These are phyloP conservation scores for Diaphora mendica DNA, from an alignment of 2,888 invertebrate species.

Conservation along the genomic window DNA sequence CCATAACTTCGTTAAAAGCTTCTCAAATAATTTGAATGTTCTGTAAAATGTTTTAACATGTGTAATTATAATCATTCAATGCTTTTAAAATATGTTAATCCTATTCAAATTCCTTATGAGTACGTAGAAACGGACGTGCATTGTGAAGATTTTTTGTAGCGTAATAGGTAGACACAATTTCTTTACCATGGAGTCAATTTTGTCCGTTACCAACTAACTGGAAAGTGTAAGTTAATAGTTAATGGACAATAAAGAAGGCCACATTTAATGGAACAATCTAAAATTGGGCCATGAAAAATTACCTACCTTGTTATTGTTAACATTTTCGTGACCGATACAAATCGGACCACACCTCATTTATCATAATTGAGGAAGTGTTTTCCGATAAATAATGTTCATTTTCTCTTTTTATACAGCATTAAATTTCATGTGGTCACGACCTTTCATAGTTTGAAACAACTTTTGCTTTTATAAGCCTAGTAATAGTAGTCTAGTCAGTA, in stretches of 20 bases:
- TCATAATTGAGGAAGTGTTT: constrained; percentile 42
- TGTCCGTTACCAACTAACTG: neutral
- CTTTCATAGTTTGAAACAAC: neutral
- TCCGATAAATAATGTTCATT: constrained; percentile 23
- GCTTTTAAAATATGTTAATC: neutral
- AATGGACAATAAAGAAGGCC: constrained; percentile 6
- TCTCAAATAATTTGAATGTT: constrained; percentile 15
- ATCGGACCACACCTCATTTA: constrained; percentile 43
- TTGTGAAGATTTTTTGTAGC: neutral
- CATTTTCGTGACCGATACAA: constrained; percentile 41
- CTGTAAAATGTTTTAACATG: constrained; percentile 7
- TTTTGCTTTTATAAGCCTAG: neutral
- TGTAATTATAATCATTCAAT: neutral
- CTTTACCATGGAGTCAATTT: neutral
- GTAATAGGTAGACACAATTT: neutral
- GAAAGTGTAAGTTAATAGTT: neutral
- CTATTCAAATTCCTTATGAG: neutral
- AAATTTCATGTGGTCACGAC: neutral
- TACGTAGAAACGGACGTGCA: too few relatives aligned
- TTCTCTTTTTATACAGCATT: constrained; percentile 9
- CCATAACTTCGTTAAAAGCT: constrained; percentile 23
- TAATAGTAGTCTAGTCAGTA: neutral
- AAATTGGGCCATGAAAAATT: constrained; percentile 14
- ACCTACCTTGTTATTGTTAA: constrained; percentile 18
- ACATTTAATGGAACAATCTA: constrained; percentile 2